Conservation (phyloP, 2,797 vertebrate genomes). For the Alfaro cultratus region DNA sequence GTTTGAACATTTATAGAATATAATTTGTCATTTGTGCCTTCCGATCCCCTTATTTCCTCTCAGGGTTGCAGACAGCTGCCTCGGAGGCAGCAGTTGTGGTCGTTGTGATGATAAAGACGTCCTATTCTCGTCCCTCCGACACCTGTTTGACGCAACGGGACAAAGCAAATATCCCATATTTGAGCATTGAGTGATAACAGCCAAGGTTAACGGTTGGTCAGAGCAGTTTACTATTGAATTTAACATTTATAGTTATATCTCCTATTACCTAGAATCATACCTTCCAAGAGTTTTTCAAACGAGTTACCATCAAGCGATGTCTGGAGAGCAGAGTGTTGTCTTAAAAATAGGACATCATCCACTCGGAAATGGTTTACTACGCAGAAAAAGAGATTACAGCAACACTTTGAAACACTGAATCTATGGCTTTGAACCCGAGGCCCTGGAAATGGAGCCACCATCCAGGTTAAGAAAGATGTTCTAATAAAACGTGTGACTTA, state of each 20-base stretch:
- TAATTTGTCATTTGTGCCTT: constrained; percentile 14
- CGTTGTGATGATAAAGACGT: constrained; percentile 18
- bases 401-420: constrained; percentile 4
- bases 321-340: not conserved
- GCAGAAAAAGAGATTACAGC: constrained; percentile 4
- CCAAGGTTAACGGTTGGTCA: constrained; percentile 17
- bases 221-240: not conserved
- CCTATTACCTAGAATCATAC: constrained; percentile 11
- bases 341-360: not conserved
- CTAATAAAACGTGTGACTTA: not conserved
- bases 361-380: not conserved
- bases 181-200: not conserved
- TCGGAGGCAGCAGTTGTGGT: not conserved
- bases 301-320: not conserved
- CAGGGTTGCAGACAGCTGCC: constrained; percentile 26
- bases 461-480: not conserved
- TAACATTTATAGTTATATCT: constrained; percentile 1
- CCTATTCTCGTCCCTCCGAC: constrained; percentile 24
- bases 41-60: constrained; percentile 28
- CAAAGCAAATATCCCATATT: constrained; percentile 14
- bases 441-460: too few species aligned
- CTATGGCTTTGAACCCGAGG: constrained; percentile 2
- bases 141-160: constrained; percentile 13
- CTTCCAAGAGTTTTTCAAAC: not conserved
- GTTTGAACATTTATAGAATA: constrained; percentile 39